These are phyloP conservation scores for Pandemis corylana DNA, from an alignment of 2,888 invertebrate genomes.

Conservation along the genomic window DNA sequence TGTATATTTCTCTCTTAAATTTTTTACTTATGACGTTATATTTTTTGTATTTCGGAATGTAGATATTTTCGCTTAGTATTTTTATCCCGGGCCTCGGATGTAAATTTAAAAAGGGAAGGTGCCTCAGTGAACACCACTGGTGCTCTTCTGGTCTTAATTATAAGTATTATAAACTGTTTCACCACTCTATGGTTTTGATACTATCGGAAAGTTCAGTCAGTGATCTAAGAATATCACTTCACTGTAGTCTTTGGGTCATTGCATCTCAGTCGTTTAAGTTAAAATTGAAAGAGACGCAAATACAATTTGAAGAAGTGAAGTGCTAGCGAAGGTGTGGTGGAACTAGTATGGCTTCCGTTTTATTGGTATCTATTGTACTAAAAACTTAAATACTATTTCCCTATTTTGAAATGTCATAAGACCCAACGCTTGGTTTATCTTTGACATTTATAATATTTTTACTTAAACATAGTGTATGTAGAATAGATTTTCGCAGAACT, in stretches of 20 bases:
- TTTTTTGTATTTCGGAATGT: conserved; percentile 16
- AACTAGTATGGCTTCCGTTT: conserved; percentile 55
- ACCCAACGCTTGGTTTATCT: conserved; percentile 32
- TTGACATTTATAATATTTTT: conserved; percentile 32
- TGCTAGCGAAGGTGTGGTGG: background rate
- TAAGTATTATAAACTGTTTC: conserved; percentile 50
- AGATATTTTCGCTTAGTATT: conserved; percentile 26
- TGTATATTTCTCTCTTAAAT: background rate
- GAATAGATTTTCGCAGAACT: conserved; percentile 22
- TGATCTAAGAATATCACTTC: background rate
- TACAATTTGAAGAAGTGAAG: background rate
- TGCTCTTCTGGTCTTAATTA: conserved; percentile 56
- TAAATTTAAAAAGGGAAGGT: conserved; percentile 53
- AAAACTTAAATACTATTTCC: background rate
- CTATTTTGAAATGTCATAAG: conserved; percentile 5
- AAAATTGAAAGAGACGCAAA: background rate
- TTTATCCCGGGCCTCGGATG: conserved; percentile 14
- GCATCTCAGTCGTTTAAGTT: background rate
- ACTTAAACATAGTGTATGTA: conserved; percentile 10
- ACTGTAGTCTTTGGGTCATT: background rate
- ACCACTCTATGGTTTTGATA: conserved; percentile 3
- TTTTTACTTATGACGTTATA: background rate
- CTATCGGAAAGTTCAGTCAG: background rate
- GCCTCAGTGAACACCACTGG: conserved; percentile 70
- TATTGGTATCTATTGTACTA: conserved; percentile 49